Conservation (phyloP, 1,140 invertebrate species). For the Lepidurus apus region DNA sequence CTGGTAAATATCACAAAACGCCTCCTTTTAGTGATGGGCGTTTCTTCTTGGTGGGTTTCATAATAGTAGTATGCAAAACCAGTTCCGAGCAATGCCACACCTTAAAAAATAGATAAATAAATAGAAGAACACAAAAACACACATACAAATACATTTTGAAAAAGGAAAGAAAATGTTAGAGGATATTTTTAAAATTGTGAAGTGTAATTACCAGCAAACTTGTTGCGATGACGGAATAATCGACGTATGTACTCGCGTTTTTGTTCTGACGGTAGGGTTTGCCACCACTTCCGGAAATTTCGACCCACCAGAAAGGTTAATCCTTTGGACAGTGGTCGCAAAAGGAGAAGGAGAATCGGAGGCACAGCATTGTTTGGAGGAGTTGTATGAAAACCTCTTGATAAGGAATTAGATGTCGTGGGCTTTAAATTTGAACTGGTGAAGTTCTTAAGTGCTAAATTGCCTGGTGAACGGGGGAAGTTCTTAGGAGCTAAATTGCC, state of each 20-base stretch:
- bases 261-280: conserved; percentile 41
- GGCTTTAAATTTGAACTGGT: too few species aligned
- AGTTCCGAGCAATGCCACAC: conserved; percentile 32
- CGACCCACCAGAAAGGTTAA: conserved; percentile 36
- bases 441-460: too few species aligned
- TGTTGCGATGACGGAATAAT: conserved; percentile 39
- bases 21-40: conserved; percentile 50
- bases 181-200: conserved; percentile 29
- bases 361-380: conserved; percentile 25
- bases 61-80: conserved; percentile 44
- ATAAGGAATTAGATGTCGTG: not conserved
- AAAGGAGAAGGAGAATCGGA: conserved; percentile 13
- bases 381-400: conserved; percentile 24
- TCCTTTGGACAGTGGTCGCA: conserved; percentile 26
- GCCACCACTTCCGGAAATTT: conserved; percentile 45
- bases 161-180: conserved; percentile 16
- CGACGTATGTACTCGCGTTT: conserved; percentile 38
- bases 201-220: conserved; percentile 36
- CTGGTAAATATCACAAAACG: conserved; percentile 52
- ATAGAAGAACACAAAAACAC: not conserved
- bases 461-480: too few species aligned
- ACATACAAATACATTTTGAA: not conserved
- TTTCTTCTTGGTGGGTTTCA: conserved; percentile 48
- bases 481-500: too few species aligned
- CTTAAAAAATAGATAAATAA: conserved; percentile 33